Percentiles rank a stretch among this genome's conserved stretches.
Evolutionary conservation across 1,140 invertebrate genomes (phyloP).

Genomic region (Plutomurus gul): DNA sequence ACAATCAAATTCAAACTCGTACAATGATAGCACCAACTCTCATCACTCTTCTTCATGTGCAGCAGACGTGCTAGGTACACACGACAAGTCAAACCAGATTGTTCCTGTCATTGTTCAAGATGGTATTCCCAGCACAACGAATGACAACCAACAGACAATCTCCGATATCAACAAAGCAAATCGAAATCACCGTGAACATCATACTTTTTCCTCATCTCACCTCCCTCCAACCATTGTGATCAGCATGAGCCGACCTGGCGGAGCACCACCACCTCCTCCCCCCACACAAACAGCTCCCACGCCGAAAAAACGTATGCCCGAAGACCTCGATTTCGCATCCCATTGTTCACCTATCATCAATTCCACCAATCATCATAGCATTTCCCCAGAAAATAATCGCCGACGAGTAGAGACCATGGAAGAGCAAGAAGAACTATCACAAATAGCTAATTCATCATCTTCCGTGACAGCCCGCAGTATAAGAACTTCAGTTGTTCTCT

Average conservation of each 20-base stretch:
- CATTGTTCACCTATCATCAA: background rate
- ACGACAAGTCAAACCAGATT: background rate
- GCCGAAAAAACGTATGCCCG: background rate
- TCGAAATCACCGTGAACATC: no score
- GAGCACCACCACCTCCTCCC: no score
- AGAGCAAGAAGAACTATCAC: background rate
- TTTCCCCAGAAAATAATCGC: background rate
- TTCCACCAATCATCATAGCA: no score
- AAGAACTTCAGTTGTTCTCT: background rate
- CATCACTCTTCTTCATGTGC: background rate
- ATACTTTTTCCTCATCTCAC: background rate
- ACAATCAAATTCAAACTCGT: background rate
- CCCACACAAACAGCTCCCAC: background rate
- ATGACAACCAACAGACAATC: background rate
- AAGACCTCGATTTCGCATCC: background rate
- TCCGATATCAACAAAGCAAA: background rate
- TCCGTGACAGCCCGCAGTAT: conserved; percentile 26
- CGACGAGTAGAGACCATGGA: conserved; percentile 27
- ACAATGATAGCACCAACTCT: background rate
- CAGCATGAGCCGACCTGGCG: background rate
- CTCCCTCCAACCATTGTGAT: background rate
- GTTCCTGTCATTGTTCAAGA: conserved; percentile 16
- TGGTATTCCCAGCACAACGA: background rate
- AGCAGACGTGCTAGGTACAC: background rate
- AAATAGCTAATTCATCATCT: conserved; percentile 29